Evolutionary conservation across 2,113 vertebrate species (phyloP), one percentile per base, ranked within the genome.

Genomic region (Suncus etruscus): DNA sequence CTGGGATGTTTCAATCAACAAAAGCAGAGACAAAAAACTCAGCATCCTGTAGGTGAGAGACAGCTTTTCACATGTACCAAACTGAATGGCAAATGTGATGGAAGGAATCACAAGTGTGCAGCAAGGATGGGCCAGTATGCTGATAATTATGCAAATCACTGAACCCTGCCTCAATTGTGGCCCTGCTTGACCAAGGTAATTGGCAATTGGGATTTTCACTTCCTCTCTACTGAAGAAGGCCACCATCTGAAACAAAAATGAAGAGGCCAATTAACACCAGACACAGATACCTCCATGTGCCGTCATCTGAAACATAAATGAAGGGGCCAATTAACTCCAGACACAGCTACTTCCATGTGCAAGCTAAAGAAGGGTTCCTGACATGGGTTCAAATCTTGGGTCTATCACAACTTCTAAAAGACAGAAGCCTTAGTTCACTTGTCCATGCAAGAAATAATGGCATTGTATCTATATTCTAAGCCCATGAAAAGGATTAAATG

Each of bases 51-150:
- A 85, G 70, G 39, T 95, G 31, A 91, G 86, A 91, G 81, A 68
- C 20, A 91, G 79, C 75, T 94, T 96, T 91, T 87, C 92, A 86
- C 81, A 74, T 18, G 50, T 58, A 66, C 87, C 95, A 96, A 93
- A 93, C 39, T 45, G 45, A 74, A 90, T 70, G 54, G 93, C 32
- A 92, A 87, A 93, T 93, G 50, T 45, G 27, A 90, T n/a, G 68
- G 48, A 83, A 87, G 91, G 89, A 83, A 83, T 79, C 93, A 86
- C 84, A 75, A 85, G 25, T n/a, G 51, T 48, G 80, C 74, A 51
- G 48, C 66, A 58, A 50, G 83, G 94, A 92, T 91, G 93, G 48
- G 86, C 91, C 74, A 85, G 95, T 88, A 65, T 92, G 72, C 86
- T 18, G 22, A 95, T 88, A 86, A 92, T 92, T 73, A 95, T 82